Conservation (phyloP, 2,797 vertebrate genomes). For the Chelidonichthys spinosus region DNA sequence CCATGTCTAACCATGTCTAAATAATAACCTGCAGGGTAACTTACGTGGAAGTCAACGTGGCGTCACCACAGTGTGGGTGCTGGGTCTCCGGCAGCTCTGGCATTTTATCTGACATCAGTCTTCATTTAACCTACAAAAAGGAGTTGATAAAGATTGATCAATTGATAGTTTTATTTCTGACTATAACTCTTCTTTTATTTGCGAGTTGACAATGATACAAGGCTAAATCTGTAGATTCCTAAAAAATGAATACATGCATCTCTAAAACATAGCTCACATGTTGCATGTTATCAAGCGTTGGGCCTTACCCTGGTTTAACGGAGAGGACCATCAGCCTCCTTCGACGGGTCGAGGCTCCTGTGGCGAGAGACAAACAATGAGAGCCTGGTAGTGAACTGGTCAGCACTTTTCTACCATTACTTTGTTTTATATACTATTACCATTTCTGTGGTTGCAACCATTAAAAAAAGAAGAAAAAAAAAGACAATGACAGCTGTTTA, state of each 20-base stretch:
- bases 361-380: conserved; percentile 77
- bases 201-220: not conserved
- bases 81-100: conserved; percentile 20
- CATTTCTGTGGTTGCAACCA: not conserved
- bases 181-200: not conserved
- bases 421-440: not conserved
- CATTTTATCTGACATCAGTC: conserved; percentile 46
- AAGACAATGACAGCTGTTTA: not conserved
- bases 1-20: not conserved
- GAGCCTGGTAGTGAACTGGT: conserved; percentile 52
- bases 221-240: not conserved
- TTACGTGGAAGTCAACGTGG: conserved; percentile 32
- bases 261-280: not conserved
- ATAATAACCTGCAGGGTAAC: not conserved
- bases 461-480: not conserved
- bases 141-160: not conserved
- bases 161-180: not conserved
- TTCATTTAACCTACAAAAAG: conserved; percentile 61
- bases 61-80: not conserved
- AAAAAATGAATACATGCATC: not conserved
- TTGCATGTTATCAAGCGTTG: no score
- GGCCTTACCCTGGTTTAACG: conserved; percentile 62
- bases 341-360: conserved; percentile 76
- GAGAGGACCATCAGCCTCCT: conserved; percentile 75
- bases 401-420: conserved; percentile 8